These are phyloP conservation scores for Ancistrus triradiatus DNA, from an alignment of 2,113 vertebrate species.

Conservation along the genomic window DNA sequence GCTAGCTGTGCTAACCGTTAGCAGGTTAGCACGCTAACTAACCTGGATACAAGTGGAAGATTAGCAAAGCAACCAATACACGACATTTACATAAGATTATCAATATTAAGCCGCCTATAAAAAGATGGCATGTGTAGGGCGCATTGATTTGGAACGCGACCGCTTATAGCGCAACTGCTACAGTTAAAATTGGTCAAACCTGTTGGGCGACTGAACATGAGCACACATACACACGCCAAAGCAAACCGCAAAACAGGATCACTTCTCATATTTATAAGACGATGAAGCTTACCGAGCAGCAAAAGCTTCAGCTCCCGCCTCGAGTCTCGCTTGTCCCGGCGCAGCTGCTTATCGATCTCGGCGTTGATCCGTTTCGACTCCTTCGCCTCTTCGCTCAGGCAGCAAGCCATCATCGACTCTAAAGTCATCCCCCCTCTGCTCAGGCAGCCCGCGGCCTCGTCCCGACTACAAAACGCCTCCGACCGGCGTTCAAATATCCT, in stretches of 20 bases:
- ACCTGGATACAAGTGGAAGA: background rate
- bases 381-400: slow-evolving; percentile 98
- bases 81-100: background rate
- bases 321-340: slow-evolving; percentile 91
- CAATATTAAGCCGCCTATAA: background rate
- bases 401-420: slow-evolving; percentile 98
- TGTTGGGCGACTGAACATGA: background rate
- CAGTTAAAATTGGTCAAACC: slow-evolving; percentile 26
- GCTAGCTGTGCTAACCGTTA: slow-evolving; percentile 24
- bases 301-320: slow-evolving; percentile 90
- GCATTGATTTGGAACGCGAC: slow-evolving; percentile 7
- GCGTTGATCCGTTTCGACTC: slow-evolving; percentile 97
- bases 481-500: slow-evolving; percentile 5
- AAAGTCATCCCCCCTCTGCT: slow-evolving; percentile 80
- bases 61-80: background rate
- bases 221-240: background rate
- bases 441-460: slow-evolving; percentile 65
- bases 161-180: background rate
- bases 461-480: slow-evolving; percentile 51
- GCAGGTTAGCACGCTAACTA: slow-evolving; percentile 7
- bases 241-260: background rate
- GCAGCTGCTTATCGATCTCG: slow-evolving; percentile 95
- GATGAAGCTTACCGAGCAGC: slow-evolving; percentile 75
- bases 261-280: background rate
- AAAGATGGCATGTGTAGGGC: background rate